These are phyloP conservation scores for Seira sanloemensis DNA, from an alignment of 2,888 invertebrate genomes.

Conservation along the genomic window DNA sequence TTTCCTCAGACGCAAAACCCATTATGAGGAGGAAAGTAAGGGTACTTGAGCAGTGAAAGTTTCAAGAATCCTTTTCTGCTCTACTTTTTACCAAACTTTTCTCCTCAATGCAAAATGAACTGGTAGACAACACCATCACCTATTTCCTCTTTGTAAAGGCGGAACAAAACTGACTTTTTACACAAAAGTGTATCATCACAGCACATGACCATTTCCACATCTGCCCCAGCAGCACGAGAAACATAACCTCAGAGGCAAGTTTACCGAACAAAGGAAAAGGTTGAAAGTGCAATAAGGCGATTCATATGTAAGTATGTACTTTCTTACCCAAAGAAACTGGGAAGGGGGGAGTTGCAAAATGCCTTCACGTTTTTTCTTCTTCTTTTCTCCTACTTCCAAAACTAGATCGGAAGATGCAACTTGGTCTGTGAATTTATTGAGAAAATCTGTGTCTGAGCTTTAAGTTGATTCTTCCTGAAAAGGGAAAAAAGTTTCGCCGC, in stretches of 20 bases:
- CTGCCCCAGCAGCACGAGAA: no score
- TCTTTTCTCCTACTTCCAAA: not conserved
- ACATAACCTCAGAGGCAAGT: not conserved
- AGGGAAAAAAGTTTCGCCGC: not conserved
- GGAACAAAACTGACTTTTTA: not conserved
- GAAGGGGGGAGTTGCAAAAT: constrained; percentile 2
- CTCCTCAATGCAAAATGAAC: not conserved
- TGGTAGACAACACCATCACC: not conserved
- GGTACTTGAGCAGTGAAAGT: not conserved
- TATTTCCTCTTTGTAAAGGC: not conserved
- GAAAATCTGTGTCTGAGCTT: constrained; percentile 11
- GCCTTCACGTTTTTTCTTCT: constrained; percentile 6
- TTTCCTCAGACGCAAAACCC: not conserved
- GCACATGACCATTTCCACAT: no score
- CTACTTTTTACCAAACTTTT: not conserved
- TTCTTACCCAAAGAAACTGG: no score
- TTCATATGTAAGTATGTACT: not conserved
- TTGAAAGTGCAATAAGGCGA: not conserved
- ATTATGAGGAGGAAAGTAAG: not conserved
- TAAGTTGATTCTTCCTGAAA: not conserved
- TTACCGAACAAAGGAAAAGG: not conserved
- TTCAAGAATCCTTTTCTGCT: not conserved
- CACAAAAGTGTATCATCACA: no score
- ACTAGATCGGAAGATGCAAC: constrained; percentile 21
- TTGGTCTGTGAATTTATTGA: constrained; percentile 19